These are phyloP conservation scores for Sturnus vulgaris DNA, from an alignment of 2,113 vertebrate genomes.

Conservation along the genomic window DNA sequence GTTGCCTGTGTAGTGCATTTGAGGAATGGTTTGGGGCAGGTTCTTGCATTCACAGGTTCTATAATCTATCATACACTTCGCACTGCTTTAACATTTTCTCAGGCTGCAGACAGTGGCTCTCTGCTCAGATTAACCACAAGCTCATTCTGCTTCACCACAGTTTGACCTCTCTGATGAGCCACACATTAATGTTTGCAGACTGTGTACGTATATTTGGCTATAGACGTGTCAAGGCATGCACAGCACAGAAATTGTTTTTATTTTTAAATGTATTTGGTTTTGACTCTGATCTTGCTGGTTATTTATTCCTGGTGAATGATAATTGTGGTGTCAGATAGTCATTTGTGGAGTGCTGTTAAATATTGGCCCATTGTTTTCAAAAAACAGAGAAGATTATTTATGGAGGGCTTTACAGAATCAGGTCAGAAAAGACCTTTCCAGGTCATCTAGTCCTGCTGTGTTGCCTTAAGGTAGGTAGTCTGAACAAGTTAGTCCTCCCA, in stretches of 20 bases:
- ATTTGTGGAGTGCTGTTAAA: not conserved
- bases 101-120: not conserved
- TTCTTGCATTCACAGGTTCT: not conserved
- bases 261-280: not conserved
- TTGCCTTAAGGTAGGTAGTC: not conserved
- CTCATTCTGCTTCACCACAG: constrained; percentile 9
- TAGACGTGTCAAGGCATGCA: not conserved
- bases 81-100: not conserved
- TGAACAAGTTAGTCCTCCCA: not conserved
- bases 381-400: not conserved
- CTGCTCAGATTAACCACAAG: constrained; percentile 11
- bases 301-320: not conserved
- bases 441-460: not conserved
- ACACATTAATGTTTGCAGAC: not conserved
- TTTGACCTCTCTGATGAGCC: not conserved
- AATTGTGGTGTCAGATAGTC: not conserved
- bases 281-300: not conserved
- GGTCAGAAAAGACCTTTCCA: not conserved
- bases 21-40: constrained; percentile 15
- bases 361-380: not conserved
- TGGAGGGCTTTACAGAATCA: not conserved
- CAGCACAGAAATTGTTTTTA: not conserved
- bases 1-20: not conserved
- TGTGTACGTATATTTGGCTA: not conserved
- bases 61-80: constrained; percentile 32